These are phyloP conservation scores for Drosophila triauraria DNA, from an alignment of 1,140 invertebrate genomes.

Conservation along the genomic window DNA sequence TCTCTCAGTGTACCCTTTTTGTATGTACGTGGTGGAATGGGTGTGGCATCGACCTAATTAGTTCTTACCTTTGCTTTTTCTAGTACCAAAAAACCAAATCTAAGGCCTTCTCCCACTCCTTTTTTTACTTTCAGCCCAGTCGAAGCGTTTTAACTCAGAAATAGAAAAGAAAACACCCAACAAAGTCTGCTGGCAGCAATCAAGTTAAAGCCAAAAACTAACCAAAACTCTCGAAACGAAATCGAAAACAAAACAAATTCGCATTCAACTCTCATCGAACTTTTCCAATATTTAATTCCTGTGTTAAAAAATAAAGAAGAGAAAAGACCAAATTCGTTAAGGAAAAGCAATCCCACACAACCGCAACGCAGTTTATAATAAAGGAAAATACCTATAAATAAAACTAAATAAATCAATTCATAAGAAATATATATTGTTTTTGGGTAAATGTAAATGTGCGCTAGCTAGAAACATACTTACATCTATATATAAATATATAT, in stretches of 20 bases:
- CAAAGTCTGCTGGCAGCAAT: constrained; percentile 70
- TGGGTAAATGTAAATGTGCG: constrained; percentile 44
- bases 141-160: constrained; percentile 18
- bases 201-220: constrained; percentile 46
- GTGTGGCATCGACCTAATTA: constrained; percentile 51
- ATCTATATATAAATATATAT: constrained; percentile 8
- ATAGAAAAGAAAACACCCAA: not conserved
- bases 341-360: constrained; percentile 46
- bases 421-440: constrained; percentile 16
- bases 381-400: constrained; percentile 9
- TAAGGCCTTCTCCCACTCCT: not conserved
- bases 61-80: constrained; percentile 1
- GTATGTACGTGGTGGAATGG: constrained; percentile 27
- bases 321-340: constrained; percentile 27
- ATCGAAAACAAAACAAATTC: constrained; percentile 15
- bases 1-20: not conserved
- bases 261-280: constrained; percentile 33
- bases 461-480: constrained; percentile 32
- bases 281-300: constrained; percentile 41
- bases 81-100: not conserved
- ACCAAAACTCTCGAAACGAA: constrained; percentile 12
- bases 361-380: constrained; percentile 8
- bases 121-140: constrained; percentile 53
- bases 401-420: constrained; percentile 9
- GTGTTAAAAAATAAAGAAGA: constrained; percentile 20